Percentiles rank a stretch among this genome's conserved stretches.
phyloP scores from a whole-genome alignment of 2,113 vertebrate species.

The Fukomys damarensis region DNA sequence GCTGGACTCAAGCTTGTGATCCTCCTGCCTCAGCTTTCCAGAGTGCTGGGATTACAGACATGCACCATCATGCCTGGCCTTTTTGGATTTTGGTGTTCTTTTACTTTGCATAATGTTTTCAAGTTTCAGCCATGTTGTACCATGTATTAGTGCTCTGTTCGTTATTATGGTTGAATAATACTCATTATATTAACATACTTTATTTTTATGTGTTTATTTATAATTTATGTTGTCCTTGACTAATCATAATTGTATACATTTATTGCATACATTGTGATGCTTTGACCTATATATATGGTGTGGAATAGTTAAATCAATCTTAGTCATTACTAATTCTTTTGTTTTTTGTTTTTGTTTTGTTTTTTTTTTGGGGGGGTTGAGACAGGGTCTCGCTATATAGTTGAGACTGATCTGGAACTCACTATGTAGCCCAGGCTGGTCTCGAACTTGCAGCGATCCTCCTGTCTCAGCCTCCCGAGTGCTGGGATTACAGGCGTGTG shows the following conservation, averaged over 20 bases:
- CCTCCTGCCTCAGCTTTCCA: neutral
- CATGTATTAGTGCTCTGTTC: neutral
- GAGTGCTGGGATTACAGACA: neutral
- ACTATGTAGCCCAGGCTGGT: too few relatives aligned
- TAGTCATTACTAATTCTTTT: too few relatives aligned
- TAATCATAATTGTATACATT: neutral
- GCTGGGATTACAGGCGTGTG: too few relatives aligned
- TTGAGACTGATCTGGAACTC: too few relatives aligned
- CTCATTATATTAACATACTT: neutral
- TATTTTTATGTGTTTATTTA: neutral
- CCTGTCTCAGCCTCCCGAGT: too few relatives aligned
- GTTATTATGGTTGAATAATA: neutral
- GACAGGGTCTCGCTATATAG: too few relatives aligned
- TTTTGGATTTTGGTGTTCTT: neutral
- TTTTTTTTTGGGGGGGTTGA: too few relatives aligned
- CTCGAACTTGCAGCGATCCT: too few relatives aligned
- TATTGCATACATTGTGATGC: neutral
- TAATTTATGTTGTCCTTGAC: neutral
- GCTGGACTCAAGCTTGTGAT: neutral
- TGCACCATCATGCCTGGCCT: neutral
- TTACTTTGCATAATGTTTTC: neutral
- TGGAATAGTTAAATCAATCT: neutral
- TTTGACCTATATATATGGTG: neutral
- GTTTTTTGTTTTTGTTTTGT: too few relatives aligned
- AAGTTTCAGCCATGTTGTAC: neutral